Conservation (phyloP, 2,113 vertebrate species). For the Sialia sialis region DNA sequence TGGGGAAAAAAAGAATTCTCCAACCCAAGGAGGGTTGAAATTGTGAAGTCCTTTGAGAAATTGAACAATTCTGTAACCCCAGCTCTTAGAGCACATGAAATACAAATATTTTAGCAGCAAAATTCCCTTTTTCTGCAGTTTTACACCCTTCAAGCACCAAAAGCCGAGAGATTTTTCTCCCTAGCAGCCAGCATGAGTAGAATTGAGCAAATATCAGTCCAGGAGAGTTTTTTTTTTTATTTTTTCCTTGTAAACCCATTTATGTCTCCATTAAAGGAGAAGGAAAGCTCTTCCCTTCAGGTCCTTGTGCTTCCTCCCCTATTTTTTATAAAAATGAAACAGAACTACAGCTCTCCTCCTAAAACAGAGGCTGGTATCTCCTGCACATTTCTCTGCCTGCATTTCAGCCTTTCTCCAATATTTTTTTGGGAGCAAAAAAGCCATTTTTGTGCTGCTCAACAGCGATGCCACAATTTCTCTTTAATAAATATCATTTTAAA, state of each 20-base stretch:
- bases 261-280: not conserved
- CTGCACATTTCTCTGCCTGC: not conserved
- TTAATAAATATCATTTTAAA: not conserved
- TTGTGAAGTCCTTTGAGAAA: too few relatives aligned
- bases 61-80: too few relatives aligned
- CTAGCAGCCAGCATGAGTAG: not conserved
- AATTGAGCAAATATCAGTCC: not conserved
- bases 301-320: not conserved
- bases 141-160: too few relatives aligned
- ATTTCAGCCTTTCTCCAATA: not conserved
- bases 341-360: fast-evolving
- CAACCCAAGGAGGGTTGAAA: too few relatives aligned
- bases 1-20: too few relatives aligned
- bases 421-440: not conserved
- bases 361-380: not conserved
- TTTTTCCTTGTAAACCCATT: not conserved
- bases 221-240: not conserved
- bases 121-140: too few relatives aligned
- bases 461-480: fast-evolving
- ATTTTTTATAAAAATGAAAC: too few relatives aligned
- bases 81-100: too few relatives aligned
- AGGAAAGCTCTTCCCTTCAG: not conserved
- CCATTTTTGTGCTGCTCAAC: not conserved
- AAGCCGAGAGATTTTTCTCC: not conserved
- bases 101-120: too few relatives aligned